Evolutionary conservation across 92 coral and sea anemone genomes (phyloP).

Genomic region (Hydrozoanthus gracilis): DNA sequence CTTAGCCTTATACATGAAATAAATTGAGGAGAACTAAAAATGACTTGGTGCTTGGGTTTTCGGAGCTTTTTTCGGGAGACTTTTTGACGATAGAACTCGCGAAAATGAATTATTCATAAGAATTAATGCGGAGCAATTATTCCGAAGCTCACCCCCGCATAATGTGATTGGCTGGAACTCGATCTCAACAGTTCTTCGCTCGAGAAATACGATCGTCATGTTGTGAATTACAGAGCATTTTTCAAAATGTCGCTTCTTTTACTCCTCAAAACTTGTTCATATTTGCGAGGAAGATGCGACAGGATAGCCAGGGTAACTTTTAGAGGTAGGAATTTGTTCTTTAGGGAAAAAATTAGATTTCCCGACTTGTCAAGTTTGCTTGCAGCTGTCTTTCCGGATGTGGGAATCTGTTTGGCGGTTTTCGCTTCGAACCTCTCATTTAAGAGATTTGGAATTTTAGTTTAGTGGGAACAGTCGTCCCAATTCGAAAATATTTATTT

Average conservation of each 20-base stretch:
- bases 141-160: constrained; percentile 67
- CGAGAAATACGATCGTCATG: constrained; percentile 81
- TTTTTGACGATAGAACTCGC: constrained; percentile 51
- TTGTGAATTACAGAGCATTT: constrained; percentile 66
- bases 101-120: constrained; percentile 78
- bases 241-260: constrained; percentile 89
- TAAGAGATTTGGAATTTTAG: constrained; percentile 12
- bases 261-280: constrained; percentile 93
- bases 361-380: constrained; percentile 11
- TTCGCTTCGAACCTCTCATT: constrained; percentile 16
- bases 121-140: constrained; percentile 75
- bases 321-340: constrained; percentile 78
- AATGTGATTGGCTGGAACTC: constrained; percentile 70
- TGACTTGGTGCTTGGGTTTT: not conserved
- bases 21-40: not conserved
- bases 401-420: constrained; percentile 13
- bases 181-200: constrained; percentile 63
- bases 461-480: not conserved
- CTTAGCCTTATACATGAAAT: not conserved
- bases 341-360: constrained; percentile 28
- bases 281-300: constrained; percentile 97
- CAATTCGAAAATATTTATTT: not conserved
- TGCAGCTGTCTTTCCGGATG: constrained; percentile 47
- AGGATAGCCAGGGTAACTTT: constrained; percentile 97
- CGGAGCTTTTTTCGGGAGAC: constrained; percentile 24